Evolutionary conservation across 2,888 invertebrate species (phyloP).

Genomic region (Himalopsyche anomala): DNA sequence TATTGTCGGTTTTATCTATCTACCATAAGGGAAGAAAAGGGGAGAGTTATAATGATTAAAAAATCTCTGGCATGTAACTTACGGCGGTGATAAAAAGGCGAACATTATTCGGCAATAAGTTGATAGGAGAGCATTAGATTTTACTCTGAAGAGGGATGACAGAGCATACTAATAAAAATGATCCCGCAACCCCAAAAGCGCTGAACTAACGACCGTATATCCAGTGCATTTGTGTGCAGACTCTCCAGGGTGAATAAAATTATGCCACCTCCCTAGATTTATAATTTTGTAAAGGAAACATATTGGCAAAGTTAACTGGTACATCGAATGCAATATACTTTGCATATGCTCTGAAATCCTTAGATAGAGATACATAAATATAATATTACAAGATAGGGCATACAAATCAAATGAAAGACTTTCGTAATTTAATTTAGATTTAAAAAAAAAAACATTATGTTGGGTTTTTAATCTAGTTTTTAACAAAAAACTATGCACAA

Average conservation of each 20-base stretch:
- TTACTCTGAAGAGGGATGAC: conserved; percentile 4
- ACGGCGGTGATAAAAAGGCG: background rate
- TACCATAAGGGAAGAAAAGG: background rate
- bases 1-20: background rate
- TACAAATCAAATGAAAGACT: too few relatives aligned
- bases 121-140: conserved; percentile 34
- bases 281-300: background rate
- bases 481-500: too few relatives aligned
- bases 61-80: conserved; percentile 8
- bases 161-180: conserved; percentile 10
- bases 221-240: background rate
- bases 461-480: too few relatives aligned
- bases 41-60: conserved; percentile 34
- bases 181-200: background rate
- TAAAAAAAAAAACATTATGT: too few relatives aligned
- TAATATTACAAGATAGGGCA: too few relatives aligned
- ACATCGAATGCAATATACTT: too few relatives aligned
- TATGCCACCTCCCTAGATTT: background rate
- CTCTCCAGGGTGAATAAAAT: conserved; percentile 18
- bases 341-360: too few relatives aligned
- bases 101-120: conserved; percentile 10
- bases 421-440: too few relatives aligned
- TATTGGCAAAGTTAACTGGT: background rate
- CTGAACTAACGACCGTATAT: conserved; percentile 34
- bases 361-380: too few relatives aligned